These are phyloP conservation scores for Chirona hameri DNA, from an alignment of 2,888 invertebrate genomes.

Conservation along the genomic window DNA sequence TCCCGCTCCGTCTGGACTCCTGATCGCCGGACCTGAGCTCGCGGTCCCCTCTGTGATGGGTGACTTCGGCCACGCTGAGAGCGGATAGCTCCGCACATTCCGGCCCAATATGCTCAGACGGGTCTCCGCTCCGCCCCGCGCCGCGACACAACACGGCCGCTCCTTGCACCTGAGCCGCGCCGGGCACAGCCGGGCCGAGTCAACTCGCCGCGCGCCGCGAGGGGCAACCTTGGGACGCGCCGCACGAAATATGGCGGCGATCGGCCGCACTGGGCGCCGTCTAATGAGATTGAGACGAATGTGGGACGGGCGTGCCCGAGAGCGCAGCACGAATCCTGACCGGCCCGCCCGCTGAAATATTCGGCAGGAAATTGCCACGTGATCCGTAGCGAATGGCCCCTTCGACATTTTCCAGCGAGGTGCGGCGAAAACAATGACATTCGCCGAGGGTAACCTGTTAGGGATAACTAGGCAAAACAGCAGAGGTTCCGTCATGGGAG, in stretches of 20 bases:
- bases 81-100: background rate
- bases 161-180: background rate
- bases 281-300: constrained; percentile 26
- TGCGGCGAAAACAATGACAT: background rate
- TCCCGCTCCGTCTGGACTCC: too few relatives aligned
- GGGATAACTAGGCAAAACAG: background rate
- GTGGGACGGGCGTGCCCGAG: background rate
- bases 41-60: background rate
- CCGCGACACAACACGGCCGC: background rate
- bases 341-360: constrained; percentile 9
- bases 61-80: background rate
- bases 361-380: background rate
- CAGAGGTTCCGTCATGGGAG: background rate
- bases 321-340: background rate
- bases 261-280: background rate
- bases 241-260: background rate
- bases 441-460: background rate
- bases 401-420: background rate
- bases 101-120: background rate
- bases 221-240: background rate
- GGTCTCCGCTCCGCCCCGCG: background rate
- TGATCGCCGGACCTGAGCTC: background rate
- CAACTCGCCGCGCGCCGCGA: background rate
- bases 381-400: background rate
- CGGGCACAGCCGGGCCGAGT: too few relatives aligned